Evolutionary conservation across 2,888 invertebrate species (phyloP), one percentile per base, ranked within the genome.

Genomic region (Syrphus vitripennis): DNA sequence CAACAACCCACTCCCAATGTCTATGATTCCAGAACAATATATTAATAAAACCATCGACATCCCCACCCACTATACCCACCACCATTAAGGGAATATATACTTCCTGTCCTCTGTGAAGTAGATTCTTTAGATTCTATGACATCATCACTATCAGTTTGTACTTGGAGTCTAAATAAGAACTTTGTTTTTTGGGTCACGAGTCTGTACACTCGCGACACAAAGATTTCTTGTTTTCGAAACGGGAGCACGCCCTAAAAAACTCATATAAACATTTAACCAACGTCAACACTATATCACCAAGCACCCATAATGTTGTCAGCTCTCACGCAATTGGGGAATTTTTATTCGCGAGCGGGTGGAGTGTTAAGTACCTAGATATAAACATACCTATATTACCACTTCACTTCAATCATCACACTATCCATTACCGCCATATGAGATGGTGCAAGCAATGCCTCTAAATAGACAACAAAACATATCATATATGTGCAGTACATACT

Each of bases 41-140:
- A 31, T 57, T 48, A 57, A 74, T 74, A 29, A 61, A 67, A 37
- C 19, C 42, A 75, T 65, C 70, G 45, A 31, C 76, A 76, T 57
- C 72, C 61, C 55, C 80, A 69, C 45, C 53, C 63, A 63, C 16
- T 19, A 6, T n/a, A n/a, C n/a, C n/a, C n/a, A n/a, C 45, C 29
- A 42, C 16, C 6, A 16, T 69, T 19, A 37, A 45, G 24, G 16
- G 70, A 34, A 63, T 48, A 57, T 21, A 37, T 31, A 69, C 76
- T 80, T 84, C 84, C 84, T 80, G 84, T 61, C 63, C 72, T 84
- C 84, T 84, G 70, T 63, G 50, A 50, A 48, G 31, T 65, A 55
- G 79, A 79, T 72, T 83, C 57, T 48, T 42, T 77, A 55, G 83
- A 83, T 78, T 83, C 69, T 55, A 84, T 84, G 84, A 84, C 84